Evolutionary conservation across 2,888 invertebrate species (phyloP), one percentile per base, ranked within the genome.

Genomic region (Eudemis profundana): DNA sequence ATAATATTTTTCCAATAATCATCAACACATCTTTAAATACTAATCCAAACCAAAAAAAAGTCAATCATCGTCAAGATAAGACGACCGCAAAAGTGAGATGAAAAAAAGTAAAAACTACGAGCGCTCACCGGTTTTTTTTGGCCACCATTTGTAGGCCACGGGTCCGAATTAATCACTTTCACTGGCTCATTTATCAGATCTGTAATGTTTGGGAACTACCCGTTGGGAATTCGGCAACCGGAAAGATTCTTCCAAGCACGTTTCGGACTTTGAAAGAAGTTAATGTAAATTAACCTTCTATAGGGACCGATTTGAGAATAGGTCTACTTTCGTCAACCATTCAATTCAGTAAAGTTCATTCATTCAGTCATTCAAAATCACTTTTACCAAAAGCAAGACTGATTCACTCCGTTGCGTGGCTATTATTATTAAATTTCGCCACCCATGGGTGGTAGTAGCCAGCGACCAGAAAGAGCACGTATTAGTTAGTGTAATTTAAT

Each of bases 121-220:
- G 10, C 27, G 19, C n/a, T 42, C 33, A 44, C 23, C 10, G 17
- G 10, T 46, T n/a, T 54, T 54, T 56, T 47, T 63, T 63, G 33
- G 33, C 10, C 10, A 40, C 4, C 38, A 19, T 21, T 21, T 61
- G 33, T 40, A 15, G 42, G 42, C 27, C 42, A 3, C 27, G 42
- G n/a, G 49, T n/a, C 21, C n/a, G 36, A 27, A 23, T 21, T 36
- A 46, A 40, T 19, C 33, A 53, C 61, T 61, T 53, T 61, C 61
- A 53, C 61, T 61, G 36, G 10, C 23, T 10, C 15, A 40, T 21
- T 53, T 21, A 23, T 23, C 14, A 1, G 50, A 27, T 40, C 23
- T 15, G 3, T 15, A 42, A 42, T 17, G 42, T 42, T 42, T 42
- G 17, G 19, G 19, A 42, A 17, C 4, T 10, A 38, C 12, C 14